Evolutionary conservation across 1,140 invertebrate genomes (phyloP), one percentile per base, ranked within the genome.

Genomic region (Psix sp.): DNA sequence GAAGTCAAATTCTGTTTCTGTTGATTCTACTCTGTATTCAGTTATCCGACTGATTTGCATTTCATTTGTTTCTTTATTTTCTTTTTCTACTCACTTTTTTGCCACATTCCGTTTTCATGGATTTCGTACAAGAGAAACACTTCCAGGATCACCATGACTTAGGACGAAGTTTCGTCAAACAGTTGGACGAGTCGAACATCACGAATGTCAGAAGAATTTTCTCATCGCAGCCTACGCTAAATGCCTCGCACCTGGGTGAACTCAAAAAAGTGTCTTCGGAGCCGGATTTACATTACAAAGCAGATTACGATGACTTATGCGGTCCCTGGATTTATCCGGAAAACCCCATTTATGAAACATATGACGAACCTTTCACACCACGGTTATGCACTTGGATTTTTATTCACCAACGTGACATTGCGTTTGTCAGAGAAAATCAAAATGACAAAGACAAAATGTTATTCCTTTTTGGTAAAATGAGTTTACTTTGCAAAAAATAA

Each of bases 401-500:
- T 3, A 77, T 84, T 45, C 73, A 62, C 16, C 5, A 45, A 13
- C 38, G 74, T 40, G 75, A 82, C 60, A 14, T 80, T 26, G 21
- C 29, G 13, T 76, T 56, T 18, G 62, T 84, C 9, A 81, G 56
- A 54, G 15, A 76, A 36, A 29, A 79, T 36, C 67, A 73, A 45
- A 42, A 65, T 21, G 38, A 79, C 10, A 70, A 74, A 43, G 21
- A 71, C 35, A 39, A 49, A 17, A 48, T 80, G 42, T 24, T 70
- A 51, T 48, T 21, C 26, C 51, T 82, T 13, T 68, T 83, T 46
- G 78, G 82, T 83, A n/a, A n/a, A n/a, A n/a, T n/a, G n/a, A n/a
- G n/a, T n/a, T n/a, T n/a, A n/a, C n/a, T n/a, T n/a, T n/a, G n/a
- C n/a, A 2, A 29, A 10, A 2, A 7, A 7, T 29, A 29, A 29